Evolutionary conservation across 2,113 vertebrate species (phyloP).

Genomic region (Macrotis lagotis): DNA sequence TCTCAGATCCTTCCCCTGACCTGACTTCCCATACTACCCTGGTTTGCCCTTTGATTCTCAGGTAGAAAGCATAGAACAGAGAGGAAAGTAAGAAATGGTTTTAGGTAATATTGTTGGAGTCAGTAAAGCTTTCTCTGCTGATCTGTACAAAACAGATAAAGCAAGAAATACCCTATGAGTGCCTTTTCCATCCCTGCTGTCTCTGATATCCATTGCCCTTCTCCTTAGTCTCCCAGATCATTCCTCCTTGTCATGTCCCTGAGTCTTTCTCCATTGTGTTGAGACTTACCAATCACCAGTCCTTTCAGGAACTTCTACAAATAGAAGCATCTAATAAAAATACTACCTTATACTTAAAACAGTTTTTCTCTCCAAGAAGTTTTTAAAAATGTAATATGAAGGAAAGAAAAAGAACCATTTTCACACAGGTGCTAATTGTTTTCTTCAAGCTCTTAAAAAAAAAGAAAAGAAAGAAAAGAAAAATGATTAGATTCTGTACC

Average conservation of each 20-base stretch:
- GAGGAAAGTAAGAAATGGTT: neutral
- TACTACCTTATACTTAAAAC: neutral
- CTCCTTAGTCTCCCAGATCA: neutral
- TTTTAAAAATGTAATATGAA: neutral
- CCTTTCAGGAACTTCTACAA: neutral
- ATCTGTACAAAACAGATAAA: neutral
- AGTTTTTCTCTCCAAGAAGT: neutral
- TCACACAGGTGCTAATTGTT: conserved; percentile 22
- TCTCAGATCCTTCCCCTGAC: neutral
- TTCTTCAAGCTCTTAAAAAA: neutral
- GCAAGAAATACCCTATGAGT: conserved; percentile 4
- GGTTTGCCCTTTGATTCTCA: neutral
- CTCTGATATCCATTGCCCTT: neutral
- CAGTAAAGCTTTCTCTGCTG: neutral
- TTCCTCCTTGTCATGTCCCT: conserved; percentile 26
- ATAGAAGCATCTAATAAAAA: conserved; percentile 6
- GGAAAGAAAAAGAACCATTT: conserved; percentile 31
- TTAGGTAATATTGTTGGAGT: neutral
- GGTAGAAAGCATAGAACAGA: neutral
- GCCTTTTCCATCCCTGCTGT: neutral
- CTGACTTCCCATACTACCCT: neutral
- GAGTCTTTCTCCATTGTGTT: conserved; percentile 7
- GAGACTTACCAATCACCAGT: conserved; percentile 9
- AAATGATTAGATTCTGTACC: neutral
- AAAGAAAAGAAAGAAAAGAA: conserved; percentile 4